These are phyloP conservation scores for Trichopria drosophilae DNA, from an alignment of 2,888 invertebrate species.

Conservation along the genomic window DNA sequence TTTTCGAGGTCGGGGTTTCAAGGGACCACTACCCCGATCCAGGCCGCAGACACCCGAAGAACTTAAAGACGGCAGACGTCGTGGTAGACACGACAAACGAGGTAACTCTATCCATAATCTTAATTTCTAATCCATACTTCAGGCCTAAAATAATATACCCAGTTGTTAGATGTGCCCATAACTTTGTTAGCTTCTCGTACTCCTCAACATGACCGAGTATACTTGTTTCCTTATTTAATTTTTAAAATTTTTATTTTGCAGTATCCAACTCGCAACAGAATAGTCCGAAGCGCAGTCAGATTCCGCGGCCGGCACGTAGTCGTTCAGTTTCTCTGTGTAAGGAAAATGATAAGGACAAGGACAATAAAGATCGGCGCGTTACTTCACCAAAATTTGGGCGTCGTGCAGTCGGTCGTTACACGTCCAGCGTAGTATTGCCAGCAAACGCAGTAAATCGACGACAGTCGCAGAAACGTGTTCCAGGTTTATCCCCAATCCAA, in stretches of 20 bases:
- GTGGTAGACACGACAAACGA: constrained; percentile 40
- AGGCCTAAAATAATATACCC: no score
- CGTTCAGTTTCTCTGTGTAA: constrained; percentile 48
- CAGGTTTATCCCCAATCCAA: constrained; percentile 49
- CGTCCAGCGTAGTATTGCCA: no score
- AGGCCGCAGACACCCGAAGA: constrained; percentile 63
- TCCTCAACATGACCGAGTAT: no score
- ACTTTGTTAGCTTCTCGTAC: no score
- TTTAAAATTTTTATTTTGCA: no score
- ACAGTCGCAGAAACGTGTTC: constrained; percentile 16
- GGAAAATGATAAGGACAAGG: constrained; percentile 40
- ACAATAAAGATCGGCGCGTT: no score
- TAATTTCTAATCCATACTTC: constrained; percentile 1
- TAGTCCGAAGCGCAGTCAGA: constrained; percentile 53
- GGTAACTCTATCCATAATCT: constrained; percentile 39
- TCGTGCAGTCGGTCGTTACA: constrained; percentile 35
- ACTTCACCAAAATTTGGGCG: constrained; percentile 48
- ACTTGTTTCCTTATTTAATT: no score
- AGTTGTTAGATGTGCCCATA: no score
- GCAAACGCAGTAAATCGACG: constrained; percentile 1
- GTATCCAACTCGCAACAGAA: constrained; percentile 52
- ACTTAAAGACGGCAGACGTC: constrained; percentile 24
- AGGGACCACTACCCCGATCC: constrained; percentile 58
- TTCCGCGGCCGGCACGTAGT: constrained; percentile 51
- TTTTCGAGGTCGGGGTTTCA: constrained; percentile 66